Base-by-base conservation (phyloP, 2,113 vertebrate genomes). In the Semicossyphus pulcher region DNA sequence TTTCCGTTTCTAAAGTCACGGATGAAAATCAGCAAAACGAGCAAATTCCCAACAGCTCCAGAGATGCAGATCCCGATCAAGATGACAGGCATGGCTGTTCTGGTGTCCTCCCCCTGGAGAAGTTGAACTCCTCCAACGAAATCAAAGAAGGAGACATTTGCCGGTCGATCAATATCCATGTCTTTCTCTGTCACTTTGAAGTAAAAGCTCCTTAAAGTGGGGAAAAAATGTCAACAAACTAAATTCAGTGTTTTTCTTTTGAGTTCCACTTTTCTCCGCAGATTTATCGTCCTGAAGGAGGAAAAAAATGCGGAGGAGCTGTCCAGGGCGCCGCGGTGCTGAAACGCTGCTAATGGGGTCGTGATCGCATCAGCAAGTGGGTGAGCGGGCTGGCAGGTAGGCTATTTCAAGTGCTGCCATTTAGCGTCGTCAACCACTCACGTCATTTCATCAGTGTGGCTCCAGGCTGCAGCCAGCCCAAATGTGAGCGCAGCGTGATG, bases 51-150 rank as follows among this genome's bases (percentile, higher is more conserved):
- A 0, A 89, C 53, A 0, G 93, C 82, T 18, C 94, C 94, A 3
- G 91, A 83, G 57, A 91, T 72, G 51, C 93, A 92, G 68, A 94
- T 81, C 21, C 86, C 90, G 31, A 90, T 79, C 16, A 95, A 72
- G 48, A 94, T 15, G 20, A 89, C 62, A 0, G 94, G 93, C 31
- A 95, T 23, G 45, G 85, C 91, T 0, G 92, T 77, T 4, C 86
- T 60, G 25, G 86, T 72, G 53, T 93, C 91, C 39, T 85, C 81
- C 10, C 88, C 89, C 10, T 62, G 75, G 16, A 95, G 87, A 11
- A 91, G 85, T 21, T 93, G 93, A 20, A 91, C 65, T 28, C 93
- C 93, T 9, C 93, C 93, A 4, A 93, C 62, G 29, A 93, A 93
- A 70, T 91, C 73, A 39, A 92, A 64, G 9, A 84, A 84, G 4